phyloP scores from a whole-genome alignment of 2,113 vertebrate genomes.

The Glaucidium brasilianum region DNA sequence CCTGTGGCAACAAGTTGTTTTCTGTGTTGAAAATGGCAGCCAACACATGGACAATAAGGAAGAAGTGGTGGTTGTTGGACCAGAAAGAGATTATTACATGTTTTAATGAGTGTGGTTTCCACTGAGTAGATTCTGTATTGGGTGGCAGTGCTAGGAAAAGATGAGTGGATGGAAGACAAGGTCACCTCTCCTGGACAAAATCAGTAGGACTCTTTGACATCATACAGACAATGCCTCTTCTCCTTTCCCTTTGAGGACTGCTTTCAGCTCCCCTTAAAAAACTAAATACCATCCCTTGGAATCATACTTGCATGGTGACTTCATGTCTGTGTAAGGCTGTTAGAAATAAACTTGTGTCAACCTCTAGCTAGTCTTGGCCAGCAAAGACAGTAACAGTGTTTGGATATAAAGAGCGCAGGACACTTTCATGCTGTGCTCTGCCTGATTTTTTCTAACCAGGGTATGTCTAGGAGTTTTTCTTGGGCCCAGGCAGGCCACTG shows the following conservation, averaged over 20 bases:
- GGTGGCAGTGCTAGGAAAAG: not conserved
- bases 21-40: not conserved
- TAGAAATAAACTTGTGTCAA: not conserved
- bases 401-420: not conserved
- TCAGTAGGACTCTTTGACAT: not conserved
- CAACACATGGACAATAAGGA: not conserved
- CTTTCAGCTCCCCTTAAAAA: not conserved
- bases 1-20: not conserved
- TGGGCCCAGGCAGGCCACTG: not conserved
- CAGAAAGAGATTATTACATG: not conserved
- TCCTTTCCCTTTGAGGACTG: not conserved
- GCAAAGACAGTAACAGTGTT: not conserved
- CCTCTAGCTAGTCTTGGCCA: not conserved
- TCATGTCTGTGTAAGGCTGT: not conserved
- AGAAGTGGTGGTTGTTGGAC: not conserved
- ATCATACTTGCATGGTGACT: not conserved
- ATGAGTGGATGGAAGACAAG: not conserved
- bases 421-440: not conserved
- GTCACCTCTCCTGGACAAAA: not conserved
- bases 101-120: not conserved
- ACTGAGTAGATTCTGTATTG: not conserved
- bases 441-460: not conserved
- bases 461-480: not conserved
- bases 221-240: not conserved
- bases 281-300: not conserved